Evolutionary conservation across 2,113 vertebrate species (phyloP).

Genomic region (Sinocyclocheilus anshuiensis): DNA sequence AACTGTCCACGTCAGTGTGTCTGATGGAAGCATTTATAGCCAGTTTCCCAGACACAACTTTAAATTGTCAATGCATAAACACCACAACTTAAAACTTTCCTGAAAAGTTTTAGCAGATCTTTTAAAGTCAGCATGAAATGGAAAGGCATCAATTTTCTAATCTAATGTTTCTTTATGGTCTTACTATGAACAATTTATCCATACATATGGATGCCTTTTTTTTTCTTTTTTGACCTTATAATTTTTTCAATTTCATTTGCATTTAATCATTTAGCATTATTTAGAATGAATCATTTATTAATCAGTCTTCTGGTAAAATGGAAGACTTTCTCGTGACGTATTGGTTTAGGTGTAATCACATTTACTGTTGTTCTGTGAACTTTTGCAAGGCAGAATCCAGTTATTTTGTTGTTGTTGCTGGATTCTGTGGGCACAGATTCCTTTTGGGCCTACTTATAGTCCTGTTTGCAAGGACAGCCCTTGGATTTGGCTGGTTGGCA

Average conservation of each 20-base stretch:
- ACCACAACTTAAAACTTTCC: background rate
- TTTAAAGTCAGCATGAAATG: background rate
- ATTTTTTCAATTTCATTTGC: too few relatives aligned
- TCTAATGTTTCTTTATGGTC: background rate
- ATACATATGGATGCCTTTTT: background rate
- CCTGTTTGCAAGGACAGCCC: background rate
- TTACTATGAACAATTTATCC: background rate
- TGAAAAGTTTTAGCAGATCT: background rate
- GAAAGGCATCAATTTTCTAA: background rate
- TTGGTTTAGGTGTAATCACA: too few relatives aligned
- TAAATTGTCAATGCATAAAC: background rate
- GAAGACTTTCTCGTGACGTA: too few relatives aligned
- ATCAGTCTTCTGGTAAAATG: too few relatives aligned
- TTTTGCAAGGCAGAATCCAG: too few relatives aligned
- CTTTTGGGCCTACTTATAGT: constrained; percentile 4
- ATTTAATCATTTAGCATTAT: background rate
- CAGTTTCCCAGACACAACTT: background rate
- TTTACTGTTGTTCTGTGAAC: too few relatives aligned
- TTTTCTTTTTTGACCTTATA: too few relatives aligned
- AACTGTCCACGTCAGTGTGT: background rate
- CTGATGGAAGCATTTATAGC: background rate
- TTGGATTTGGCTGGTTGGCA: constrained; percentile 16
- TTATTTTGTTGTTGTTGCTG: too few relatives aligned
- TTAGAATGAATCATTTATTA: background rate
- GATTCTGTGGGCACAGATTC: background rate